Conservation (phyloP, 2,888 invertebrate genomes). For the Clostera curtula region DNA sequence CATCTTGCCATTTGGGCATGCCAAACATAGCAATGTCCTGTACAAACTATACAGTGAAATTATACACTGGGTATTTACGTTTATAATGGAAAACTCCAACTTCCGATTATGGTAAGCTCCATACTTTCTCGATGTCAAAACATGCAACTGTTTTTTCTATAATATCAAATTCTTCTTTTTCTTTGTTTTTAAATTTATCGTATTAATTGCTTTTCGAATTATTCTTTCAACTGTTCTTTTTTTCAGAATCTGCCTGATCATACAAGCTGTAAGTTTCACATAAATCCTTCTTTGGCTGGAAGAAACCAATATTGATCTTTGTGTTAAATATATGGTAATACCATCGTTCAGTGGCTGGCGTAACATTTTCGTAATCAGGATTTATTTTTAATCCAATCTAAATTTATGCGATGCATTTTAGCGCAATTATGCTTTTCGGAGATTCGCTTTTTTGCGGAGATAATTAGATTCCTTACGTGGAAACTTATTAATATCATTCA, state of each 20-base stretch:
- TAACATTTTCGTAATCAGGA: not conserved
- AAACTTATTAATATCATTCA: too few species aligned
- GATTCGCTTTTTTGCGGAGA: too few species aligned
- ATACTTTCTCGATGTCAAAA: conserved; percentile 2
- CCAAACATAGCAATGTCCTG: too few species aligned
- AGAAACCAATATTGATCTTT: conserved; percentile 3
- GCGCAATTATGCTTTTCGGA: conserved; percentile 2
- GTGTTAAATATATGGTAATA: conserved; percentile 2
- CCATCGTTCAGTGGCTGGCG: not conserved
- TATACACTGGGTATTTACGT: too few species aligned
- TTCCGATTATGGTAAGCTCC: conserved; percentile 1
- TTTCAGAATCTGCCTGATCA: conserved; percentile 3
- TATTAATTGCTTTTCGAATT: conserved; percentile 1
- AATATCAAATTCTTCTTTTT: not conserved
- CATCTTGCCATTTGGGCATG: too few species aligned
- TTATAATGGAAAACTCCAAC: too few species aligned
- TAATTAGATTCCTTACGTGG: too few species aligned
- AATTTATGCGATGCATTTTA: conserved; percentile 1
- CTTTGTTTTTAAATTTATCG: not conserved
- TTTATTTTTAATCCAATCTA: conserved; percentile 3
- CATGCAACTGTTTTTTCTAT: conserved; percentile 3
- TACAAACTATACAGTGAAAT: too few species aligned
- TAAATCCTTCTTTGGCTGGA: conserved; percentile 1
- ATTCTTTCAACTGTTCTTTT: conserved; percentile 3
- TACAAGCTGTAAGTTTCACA: not conserved